Conservation (phyloP, 2,113 vertebrate genomes). For the Alligator sinensis region DNA sequence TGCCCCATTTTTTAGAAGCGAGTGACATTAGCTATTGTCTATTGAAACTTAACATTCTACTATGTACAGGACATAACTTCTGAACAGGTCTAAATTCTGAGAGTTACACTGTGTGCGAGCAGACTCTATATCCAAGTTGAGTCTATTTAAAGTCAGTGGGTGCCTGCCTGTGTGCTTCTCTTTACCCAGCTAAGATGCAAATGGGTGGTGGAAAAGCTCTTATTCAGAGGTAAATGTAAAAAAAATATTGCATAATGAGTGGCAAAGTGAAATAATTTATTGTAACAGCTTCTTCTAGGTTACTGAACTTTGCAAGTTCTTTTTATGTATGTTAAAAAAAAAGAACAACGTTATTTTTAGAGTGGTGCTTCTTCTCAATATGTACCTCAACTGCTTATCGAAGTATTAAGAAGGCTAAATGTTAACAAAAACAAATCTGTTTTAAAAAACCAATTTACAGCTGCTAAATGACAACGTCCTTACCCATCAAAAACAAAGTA, state of each 20-base stretch:
- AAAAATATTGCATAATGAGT: not conserved
- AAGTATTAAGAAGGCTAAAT: not conserved
- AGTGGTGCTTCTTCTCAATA: not conserved
- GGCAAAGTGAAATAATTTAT: not conserved
- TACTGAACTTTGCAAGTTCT: not conserved
- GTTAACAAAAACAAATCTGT: not conserved
- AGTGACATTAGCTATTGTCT: not conserved
- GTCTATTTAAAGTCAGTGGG: not conserved
- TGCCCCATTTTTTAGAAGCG: not conserved
- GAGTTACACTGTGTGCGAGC: not conserved
- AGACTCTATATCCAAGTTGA: not conserved
- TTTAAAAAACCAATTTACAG: not conserved
- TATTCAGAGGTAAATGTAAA: not conserved
- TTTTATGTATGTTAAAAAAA: not conserved
- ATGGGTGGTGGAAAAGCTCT: not conserved
- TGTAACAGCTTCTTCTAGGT: not conserved
- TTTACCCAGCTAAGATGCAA: not conserved
- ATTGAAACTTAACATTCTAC: not conserved
- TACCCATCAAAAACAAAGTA: not conserved
- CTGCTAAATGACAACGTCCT: conserved; percentile 14
- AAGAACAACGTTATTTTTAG: not conserved
- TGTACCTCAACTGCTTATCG: not conserved
- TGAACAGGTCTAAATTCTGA: not conserved
- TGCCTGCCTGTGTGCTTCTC: not conserved
- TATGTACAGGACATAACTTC: not conserved